phyloP scores from a whole-genome alignment of 2,888 invertebrate genomes.

The Cryptocheilus praepositus region DNA sequence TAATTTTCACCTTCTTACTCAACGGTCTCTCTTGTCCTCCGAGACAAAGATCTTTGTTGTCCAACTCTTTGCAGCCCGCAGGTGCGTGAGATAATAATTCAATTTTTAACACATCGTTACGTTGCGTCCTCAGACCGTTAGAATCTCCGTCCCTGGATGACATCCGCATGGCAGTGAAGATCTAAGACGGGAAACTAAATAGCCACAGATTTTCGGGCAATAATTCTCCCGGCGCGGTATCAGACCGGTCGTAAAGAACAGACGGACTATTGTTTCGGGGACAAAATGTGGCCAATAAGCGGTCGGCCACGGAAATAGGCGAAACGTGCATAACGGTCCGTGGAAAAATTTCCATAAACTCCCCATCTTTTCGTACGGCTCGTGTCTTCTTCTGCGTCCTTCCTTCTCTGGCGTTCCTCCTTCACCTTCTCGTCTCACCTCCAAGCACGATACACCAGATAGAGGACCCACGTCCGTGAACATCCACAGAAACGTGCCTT shows the following conservation, averaged over 20 bases:
- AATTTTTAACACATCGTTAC: too few relatives aligned
- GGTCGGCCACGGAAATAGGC: constrained; percentile 46
- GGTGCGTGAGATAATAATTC: too few relatives aligned
- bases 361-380: constrained; percentile 50
- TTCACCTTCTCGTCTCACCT: constrained; percentile 13
- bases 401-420: constrained; percentile 15
- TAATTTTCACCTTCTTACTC: too few relatives aligned
- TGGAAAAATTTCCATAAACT: constrained; percentile 66
- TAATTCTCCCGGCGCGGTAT: constrained; percentile 46
- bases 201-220: constrained; percentile 27
- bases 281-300: constrained; percentile 53
- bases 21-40: too few relatives aligned
- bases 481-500: constrained; percentile 7
- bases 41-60: too few relatives aligned
- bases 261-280: constrained; percentile 47
- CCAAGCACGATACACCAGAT: constrained; percentile 11
- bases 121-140: too few relatives aligned
- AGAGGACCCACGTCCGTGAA: constrained; percentile 6
- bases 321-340: constrained; percentile 55
- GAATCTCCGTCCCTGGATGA: too few relatives aligned
- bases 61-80: too few relatives aligned
- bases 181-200: constrained; percentile 10
- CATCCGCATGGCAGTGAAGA: too few relatives aligned
- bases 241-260: constrained; percentile 39
- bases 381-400: constrained; percentile 34